Evolutionary conservation across 2,797 vertebrate species (phyloP).

Genomic region (Melanotaenia maccullochi): DNA sequence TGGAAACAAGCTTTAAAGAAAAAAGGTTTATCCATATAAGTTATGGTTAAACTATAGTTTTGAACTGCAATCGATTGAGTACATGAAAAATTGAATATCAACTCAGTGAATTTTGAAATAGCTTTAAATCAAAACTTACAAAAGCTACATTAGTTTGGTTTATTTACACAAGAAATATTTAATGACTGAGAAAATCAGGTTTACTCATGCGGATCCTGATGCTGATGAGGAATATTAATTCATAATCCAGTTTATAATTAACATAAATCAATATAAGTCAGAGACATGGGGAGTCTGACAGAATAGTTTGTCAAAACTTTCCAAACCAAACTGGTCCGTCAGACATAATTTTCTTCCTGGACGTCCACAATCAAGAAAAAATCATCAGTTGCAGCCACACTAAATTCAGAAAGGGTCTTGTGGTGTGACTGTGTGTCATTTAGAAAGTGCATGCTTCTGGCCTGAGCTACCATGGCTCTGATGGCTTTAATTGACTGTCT

Average conservation of each 20-base stretch:
- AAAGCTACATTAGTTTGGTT: neutral
- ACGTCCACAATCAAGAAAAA: constrained; percentile 30
- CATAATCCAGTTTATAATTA: too few species aligned
- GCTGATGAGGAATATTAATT: neutral
- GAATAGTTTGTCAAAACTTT: neutral
- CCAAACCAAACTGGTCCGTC: neutral
- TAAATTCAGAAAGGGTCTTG: constrained; percentile 51
- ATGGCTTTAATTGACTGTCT: constrained; percentile 85
- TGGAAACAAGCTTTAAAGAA: neutral
- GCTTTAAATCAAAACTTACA: neutral
- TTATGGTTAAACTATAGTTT: neutral
- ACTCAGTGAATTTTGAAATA: neutral
- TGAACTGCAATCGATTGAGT: neutral
- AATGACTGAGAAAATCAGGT: neutral
- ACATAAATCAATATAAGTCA: neutral
- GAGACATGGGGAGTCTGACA: neutral
- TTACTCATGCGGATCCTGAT: neutral
- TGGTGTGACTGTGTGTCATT: constrained; percentile 56
- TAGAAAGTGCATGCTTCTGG: constrained; percentile 45
- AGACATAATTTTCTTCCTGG: constrained; percentile 13
- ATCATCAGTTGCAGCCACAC: constrained; percentile 43
- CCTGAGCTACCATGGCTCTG: constrained; percentile 61
- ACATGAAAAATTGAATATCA: neutral
- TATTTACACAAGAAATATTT: neutral
- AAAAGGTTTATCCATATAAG: neutral